Base-by-base conservation (phyloP, 2,113 vertebrate species). In the Cyanistes caeruleus region DNA sequence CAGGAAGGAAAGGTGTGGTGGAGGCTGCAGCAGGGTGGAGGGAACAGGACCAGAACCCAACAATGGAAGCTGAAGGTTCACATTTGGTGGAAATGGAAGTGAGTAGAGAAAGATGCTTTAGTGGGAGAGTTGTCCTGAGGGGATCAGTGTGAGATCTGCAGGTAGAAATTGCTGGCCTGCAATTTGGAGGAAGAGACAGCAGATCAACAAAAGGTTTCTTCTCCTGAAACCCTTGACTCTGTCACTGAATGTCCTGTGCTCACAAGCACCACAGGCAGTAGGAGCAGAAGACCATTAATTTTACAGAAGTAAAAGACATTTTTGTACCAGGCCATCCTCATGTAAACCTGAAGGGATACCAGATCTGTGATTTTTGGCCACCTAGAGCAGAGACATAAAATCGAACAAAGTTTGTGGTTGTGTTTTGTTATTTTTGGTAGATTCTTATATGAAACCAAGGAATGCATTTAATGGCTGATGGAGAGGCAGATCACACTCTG, bases 211-310 rank as follows among this genome's bases (percentile, higher is more conserved):
- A 13, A 6, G 8, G 4, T 43, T 93, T 73, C 15, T 51, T 55
- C n/a, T 55, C 39, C 67, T 76, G 30, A 86, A 92, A 70, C 10
- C 22, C 49, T 3, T 19, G 17, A 62, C 9, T 22, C 5, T 73
- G 16, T 30, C 46, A n/a, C 14, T 2, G 9, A 48, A 8, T 76
- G 18, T 15, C 14, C 65, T 1, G 0, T 46, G 37, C n/a, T 43
- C 3, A 1, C 37, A 75, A 81, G 15, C 25, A 87, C 18, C 59
- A 52, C 44, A 53, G 24, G 19, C 24, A 84, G 31, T n/a, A 37
- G 58, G 12, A 37, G 21, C 18, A 80, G 53, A 49, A 3, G 4
- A n/a, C 13, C 7, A 27, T 10, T 5, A 64, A 49, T 41, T 68
- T 67, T 43, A 43, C 13, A 72, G 39, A 4, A 69, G 15, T 24